Base-by-base conservation (phyloP, 2,797 vertebrate genomes). In the Paguma larvata region DNA sequence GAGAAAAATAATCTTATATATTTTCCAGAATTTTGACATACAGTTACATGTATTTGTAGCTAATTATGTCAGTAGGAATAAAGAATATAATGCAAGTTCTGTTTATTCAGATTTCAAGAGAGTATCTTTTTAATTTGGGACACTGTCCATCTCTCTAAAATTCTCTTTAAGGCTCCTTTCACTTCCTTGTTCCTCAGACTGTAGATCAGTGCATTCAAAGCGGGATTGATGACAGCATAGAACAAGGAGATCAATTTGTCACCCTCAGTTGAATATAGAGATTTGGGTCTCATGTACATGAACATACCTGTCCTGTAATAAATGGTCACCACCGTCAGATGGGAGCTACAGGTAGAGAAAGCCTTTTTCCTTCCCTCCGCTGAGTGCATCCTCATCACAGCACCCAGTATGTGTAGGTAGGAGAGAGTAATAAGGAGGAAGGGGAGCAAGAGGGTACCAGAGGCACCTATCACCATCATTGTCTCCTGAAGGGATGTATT, bases 171-270 rank as follows among this genome's bases (percentile, higher is more conserved):
- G 18, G 79, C 68, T 73, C 53, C 56, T 30, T 75, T 62, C n/a
- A 92, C 41, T 5, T 70, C 89, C 63, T 80, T 56, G 38, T 72
- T 72, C 70, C 70, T 72, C 21, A 38, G 21, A 41, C 70, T 41
- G 4, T 72, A 72, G 70, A 90, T 80, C 6, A 70, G 34, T 44
- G 63, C 48, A 19, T 90, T 80, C n/a, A 84, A 34, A 38, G 67
- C 41, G 63, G 79, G 80, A 38, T 73, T 92, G 68, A 84, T 75
- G 32, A 73, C 41, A 0, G 51, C 75, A 46, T 87, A 97, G 75
- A 97, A 91, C 68, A 86, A 56, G 8, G 75, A 90, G 68, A 95
- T 93, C 23, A 87, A 21, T 34, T 96, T 97, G 56, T 97, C 82
- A 4, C 91, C 68, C 12, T 97, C 91, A 1, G 91, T 30, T 0